Percentiles rank a stretch among this genome's conserved stretches.
These are phyloP conservation scores for Nyctalus aviator DNA, from an alignment of 2,797 vertebrate genomes.

Conservation along the genomic window DNA sequence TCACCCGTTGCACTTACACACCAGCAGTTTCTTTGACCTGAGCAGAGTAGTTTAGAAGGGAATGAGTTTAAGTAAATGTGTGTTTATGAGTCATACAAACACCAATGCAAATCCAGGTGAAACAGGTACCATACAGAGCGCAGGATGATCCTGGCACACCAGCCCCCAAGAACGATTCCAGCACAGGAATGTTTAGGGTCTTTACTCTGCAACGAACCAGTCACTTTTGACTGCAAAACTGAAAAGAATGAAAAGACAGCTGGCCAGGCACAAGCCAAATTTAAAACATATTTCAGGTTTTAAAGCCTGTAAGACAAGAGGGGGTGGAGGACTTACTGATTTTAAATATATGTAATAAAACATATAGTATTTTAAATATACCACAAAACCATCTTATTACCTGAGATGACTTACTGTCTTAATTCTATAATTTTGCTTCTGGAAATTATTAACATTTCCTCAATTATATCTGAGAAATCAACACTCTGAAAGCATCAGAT, in stretches of 20 bases:
- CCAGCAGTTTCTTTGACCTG: background rate
- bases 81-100: constrained; percentile 32
- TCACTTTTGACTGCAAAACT: constrained; percentile 1
- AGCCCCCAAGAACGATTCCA: background rate
- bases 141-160: background rate
- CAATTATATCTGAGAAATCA: constrained; percentile 29
- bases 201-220: constrained; percentile 37
- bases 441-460: constrained; percentile 57
- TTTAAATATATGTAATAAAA: constrained; percentile 17
- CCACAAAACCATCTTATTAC: constrained; percentile 29
- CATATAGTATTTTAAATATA: background rate
- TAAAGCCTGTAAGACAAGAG: background rate
- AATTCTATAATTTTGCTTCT: constrained; percentile 40
- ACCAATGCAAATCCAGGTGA: constrained; percentile 4
- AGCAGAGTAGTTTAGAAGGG: background rate
- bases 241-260: constrained; percentile 30
- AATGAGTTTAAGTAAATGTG: background rate
- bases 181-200: background rate
- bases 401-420: constrained; percentile 9
- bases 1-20: background rate
- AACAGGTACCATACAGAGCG: background rate
- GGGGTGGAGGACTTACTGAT: background rate
- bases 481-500: constrained; percentile 9
- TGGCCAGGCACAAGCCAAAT: background rate
- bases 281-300: constrained; percentile 26